These are phyloP conservation scores for Pandemis cinnamomeana DNA, from an alignment of 2,888 invertebrate species.

Conservation along the genomic window DNA sequence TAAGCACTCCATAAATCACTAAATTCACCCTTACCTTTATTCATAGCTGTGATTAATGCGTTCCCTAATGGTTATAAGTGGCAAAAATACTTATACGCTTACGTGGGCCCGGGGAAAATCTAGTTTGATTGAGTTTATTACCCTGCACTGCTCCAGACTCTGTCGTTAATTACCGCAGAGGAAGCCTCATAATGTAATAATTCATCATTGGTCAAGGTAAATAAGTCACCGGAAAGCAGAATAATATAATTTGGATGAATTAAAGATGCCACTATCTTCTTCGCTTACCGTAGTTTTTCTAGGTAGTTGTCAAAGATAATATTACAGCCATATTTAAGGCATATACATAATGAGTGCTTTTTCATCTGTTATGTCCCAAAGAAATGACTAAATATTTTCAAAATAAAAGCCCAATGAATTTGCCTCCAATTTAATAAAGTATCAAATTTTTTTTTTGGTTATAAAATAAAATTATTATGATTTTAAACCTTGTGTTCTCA, in stretches of 20 bases:
- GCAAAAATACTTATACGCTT: conserved; percentile 29
- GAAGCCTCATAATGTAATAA: background rate
- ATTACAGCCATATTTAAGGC: no score
- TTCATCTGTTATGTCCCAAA: no score
- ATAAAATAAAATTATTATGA: background rate
- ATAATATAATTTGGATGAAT: background rate
- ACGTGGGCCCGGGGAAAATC: conserved; percentile 14
- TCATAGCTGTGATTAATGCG: conserved; percentile 48
- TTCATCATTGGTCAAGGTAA: background rate
- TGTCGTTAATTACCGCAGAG: conserved; percentile 29
- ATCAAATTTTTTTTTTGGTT: no score
- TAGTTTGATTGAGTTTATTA: conserved; percentile 34
- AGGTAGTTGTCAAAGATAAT: no score
- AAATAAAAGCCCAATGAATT: no score
- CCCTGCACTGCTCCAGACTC: conserved; percentile 15
- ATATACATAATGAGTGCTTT: no score
- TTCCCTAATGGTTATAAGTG: conserved; percentile 39
- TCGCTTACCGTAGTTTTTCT: no score
- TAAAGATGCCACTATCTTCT: background rate
- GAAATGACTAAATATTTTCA: no score
- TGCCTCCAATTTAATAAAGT: no score
- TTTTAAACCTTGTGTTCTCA: background rate
- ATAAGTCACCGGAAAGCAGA: background rate
- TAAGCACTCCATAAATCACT: conserved; percentile 50
- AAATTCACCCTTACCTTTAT: conserved; percentile 46